Percentiles rank a stretch among this genome's conserved stretches.
Conservation (phyloP, 1,140 invertebrate genomes). For the Drosophila nannoptera region DNA sequence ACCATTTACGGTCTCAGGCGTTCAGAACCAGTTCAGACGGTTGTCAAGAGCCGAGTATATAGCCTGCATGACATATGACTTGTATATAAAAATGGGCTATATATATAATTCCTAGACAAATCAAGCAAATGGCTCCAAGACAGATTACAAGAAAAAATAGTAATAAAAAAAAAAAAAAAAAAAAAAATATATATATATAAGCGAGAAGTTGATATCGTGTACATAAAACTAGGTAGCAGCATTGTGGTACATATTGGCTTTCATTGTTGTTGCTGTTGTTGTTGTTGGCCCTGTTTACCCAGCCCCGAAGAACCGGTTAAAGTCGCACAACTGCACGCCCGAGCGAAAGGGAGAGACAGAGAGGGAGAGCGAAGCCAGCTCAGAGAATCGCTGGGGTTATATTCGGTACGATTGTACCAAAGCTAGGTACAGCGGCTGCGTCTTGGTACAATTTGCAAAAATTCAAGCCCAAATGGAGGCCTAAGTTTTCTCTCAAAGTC, state of each 20-base stretch:
- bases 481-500: too few species aligned
- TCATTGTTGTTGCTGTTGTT: constrained; percentile 2
- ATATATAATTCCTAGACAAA: too few species aligned
- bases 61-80: too few species aligned
- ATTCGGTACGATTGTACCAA: too few species aligned
- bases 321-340: constrained; percentile 6
- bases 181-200: too few species aligned
- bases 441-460: too few species aligned
- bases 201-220: neutral
- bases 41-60: too few species aligned
- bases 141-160: neutral
- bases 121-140: too few species aligned
- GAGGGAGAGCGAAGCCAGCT: neutral
- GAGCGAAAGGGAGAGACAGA: constrained; percentile 5
- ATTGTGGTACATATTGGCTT: constrained; percentile 26
- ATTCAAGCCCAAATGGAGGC: too few species aligned
- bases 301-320: constrained; percentile 47
- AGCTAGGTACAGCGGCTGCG: too few species aligned
- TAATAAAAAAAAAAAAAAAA: constrained; percentile 9
- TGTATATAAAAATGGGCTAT: too few species aligned
- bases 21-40: constrained; percentile 41
- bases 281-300: constrained; percentile 32
- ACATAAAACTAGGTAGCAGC: constrained; percentile 26
- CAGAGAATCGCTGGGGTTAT: too few species aligned
- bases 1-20: constrained; percentile 55